These are phyloP conservation scores for Myrmophylax atrothorax DNA, from an alignment of 2,113 vertebrate genomes.

Conservation along the genomic window DNA sequence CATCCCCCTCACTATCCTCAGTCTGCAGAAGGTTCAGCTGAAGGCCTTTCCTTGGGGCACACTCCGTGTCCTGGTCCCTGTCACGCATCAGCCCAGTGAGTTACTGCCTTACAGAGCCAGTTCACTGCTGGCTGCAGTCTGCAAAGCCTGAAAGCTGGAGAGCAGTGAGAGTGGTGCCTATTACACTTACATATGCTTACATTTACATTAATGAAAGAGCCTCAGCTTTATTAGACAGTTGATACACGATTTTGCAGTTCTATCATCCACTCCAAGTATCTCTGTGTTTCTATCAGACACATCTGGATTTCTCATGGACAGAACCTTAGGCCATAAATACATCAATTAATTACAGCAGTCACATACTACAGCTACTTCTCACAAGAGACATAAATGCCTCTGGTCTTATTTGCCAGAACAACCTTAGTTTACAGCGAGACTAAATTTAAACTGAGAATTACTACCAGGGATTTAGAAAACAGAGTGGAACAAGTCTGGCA, in stretches of 20 bases:
- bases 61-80: background rate
- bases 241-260: background rate
- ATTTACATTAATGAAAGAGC: background rate
- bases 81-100: background rate
- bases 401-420: constrained; percentile 13
- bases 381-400: constrained; percentile 27
- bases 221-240: background rate
- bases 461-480: constrained; percentile 32
- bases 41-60: background rate
- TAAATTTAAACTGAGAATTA: constrained; percentile 58
- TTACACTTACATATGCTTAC: background rate
- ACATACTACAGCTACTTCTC: constrained; percentile 15
- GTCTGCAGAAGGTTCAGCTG: background rate
- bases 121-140: background rate
- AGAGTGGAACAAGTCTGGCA: constrained; percentile 5
- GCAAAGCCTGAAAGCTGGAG: background rate
- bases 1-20: background rate
- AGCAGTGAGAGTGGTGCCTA: background rate
- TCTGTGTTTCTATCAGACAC: background rate
- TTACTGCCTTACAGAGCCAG: background rate
- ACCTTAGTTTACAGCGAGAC: background rate
- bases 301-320: background rate
- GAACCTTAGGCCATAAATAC: constrained; percentile 5
- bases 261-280: background rate
- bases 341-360: constrained; percentile 38